phyloP scores from a whole-genome alignment of 2,113 vertebrate species.

The Lethenteron reissneri region DNA sequence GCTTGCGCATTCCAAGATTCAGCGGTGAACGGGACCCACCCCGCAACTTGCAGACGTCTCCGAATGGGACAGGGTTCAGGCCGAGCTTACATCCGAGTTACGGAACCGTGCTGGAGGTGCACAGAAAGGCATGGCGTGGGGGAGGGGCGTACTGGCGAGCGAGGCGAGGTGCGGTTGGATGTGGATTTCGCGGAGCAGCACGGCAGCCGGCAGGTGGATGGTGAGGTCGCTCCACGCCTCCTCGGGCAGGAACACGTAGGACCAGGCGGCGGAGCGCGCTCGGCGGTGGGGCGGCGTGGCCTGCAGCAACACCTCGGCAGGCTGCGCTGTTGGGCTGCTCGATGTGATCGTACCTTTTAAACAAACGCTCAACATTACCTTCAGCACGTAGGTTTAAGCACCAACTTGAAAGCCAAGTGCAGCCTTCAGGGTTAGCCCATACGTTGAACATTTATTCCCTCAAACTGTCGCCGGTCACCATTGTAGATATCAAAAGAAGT shows the following conservation, averaged over 20 bases:
- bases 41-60: no score
- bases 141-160: conserved; percentile 53
- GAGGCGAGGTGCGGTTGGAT: conserved; percentile 94
- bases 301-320: conserved; percentile 82
- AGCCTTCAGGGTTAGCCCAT: not conserved
- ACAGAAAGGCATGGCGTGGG: no score
- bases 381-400: no score
- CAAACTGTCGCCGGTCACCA: not conserved
- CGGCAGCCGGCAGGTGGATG: conserved; percentile 80
- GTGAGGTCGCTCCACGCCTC: conserved; percentile 99
- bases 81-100: no score
- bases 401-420: no score
- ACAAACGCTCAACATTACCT: no score
- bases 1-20: no score
- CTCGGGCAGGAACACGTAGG: conserved; percentile 86
- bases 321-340: conserved; percentile 89
- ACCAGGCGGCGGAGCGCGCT: conserved; percentile 88
- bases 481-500: no score
- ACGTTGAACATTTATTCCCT: not conserved
- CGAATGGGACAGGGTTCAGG: no score
- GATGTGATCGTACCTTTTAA: conserved; percentile 79
- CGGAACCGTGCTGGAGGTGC: no score
- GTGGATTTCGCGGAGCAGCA: conserved; percentile 86
- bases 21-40: no score
- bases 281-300: conserved; percentile 79